Evolutionary conservation across 2,797 vertebrate genomes (phyloP), one percentile per base, ranked within the genome.

Genomic region (Bovichtus variegatus): DNA sequence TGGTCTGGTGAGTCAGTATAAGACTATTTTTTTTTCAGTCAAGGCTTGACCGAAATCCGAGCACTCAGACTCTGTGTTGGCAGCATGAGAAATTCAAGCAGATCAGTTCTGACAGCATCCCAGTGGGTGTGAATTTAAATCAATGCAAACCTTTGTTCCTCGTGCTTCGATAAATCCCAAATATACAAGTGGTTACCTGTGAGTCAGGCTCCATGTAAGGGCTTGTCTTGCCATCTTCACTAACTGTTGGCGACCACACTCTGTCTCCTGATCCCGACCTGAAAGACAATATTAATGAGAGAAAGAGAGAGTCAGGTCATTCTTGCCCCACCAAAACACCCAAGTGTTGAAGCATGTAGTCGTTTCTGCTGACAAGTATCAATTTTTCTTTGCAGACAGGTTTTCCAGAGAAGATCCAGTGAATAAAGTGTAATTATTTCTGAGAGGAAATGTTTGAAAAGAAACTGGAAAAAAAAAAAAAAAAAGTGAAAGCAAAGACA

Each of bases 161-260:
- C 59, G 64, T 61, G 38, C 29, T 67, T 46, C 0, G 0, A 49
- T 67, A 57, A 86, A 83, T 78, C 76, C 73, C 71, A 65, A 68
- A 65, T 65, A 88, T 87, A 78, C 54, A 46, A n/a, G 25, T 80
- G 60, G 60, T 84, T 96, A 99, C 98, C 97, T 98, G 97, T 8
- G 90, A 89, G n/a, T 98, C 96, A 0, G 94, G 87, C 74, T 98
- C 95, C n/a, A 93, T 92, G 90, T 95, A 97, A 0, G 97, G 96
- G 58, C 97, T 98, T 68, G 95, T 96, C 88, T 97, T 97, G 84
- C 95, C 94, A 34, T 98, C 97, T 60, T 99, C 97, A 62, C 94
- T 92, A 49, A 95, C 49, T 66, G 91, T 90, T 51, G 96, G 88
- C 16, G 96, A 95, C 97, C 96, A 98, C 88, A 90, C 87, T 94